Evolutionary conservation across 2,113 vertebrate species (phyloP), one percentile per base, ranked within the genome.

Genomic region (Antigone vipio): DNA sequence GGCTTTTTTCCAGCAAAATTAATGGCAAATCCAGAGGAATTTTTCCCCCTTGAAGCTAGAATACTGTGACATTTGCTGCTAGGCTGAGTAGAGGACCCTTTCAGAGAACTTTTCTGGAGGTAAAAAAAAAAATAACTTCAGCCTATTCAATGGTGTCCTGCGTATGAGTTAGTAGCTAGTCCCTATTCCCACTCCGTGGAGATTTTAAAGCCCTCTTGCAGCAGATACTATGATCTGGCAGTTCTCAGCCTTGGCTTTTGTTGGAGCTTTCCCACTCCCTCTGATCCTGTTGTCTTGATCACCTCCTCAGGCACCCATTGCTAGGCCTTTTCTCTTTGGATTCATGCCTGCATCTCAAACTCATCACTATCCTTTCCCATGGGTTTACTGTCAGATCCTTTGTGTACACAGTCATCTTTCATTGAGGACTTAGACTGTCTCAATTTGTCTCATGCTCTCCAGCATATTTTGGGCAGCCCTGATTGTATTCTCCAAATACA

Each of bases 171-270:
- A 47, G 30, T 21, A 68, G 40, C 52, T 38, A 68, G 27, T 44
- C 35, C 45, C 52, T 64, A 3, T 55, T 89, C 14, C 23, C 45
- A 59, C 34, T 80, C 47, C 42, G 32, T 63, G 27, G 66, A 21
- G 62, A 64, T 75, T 82, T 81, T 67, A 60, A 81, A 78, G 64
- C 58, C 58, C 62, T 68, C 30, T 13, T 68, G 52, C 47, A 75
- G 89, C 60, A 68, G 60, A 74, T 27, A 24, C 23, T 44, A 12
- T 5, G 27, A 87, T 27, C 62, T 16, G 9, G 78, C 63, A 83
- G 58, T 77, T 90, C 71, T 76, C 74, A 94, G 93, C 81, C 81
- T 83, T 69, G 77, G 77, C 87, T 94, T 96, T 95, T 93, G 80
- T 66, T 76, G 26, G 1, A 3, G 52, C 32, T 96, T 96, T 91